Base-by-base conservation (phyloP, 2,113 vertebrate genomes). In the Macquaria australasica region DNA sequence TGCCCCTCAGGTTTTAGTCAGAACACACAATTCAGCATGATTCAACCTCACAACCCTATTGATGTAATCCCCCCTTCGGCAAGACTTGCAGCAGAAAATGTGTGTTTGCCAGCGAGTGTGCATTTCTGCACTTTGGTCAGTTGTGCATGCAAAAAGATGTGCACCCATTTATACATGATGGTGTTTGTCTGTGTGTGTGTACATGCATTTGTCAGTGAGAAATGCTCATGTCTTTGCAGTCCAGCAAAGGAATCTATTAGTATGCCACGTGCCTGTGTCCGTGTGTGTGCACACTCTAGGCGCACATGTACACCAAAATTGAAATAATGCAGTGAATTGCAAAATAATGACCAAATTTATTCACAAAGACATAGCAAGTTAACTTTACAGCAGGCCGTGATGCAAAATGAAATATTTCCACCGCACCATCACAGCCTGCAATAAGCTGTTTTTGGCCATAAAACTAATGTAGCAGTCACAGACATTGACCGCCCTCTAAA, bases 401-500 rank as follows among this genome's bases (percentile, higher is more conserved):
- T 59, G 77, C 60, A 70, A 79, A 82, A 80, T 74, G 39, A 83
- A 83, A 66, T 45, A 79, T 71, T 87, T 37, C 16, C 18, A 68
- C 45, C 9, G 25, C 23, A 1, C 68, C 51, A 76, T 75, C 45
- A 18, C 66, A 21, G 50, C 28, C 67, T 39, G 68, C 71, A 82
- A 88, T 81, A 82, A 87, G 86, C 84, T 79, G 86, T 88, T 87
- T 87, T 84, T 85, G 64, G 51, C 77, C 69, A 86, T 91, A 81
- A 89, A 90, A 87, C 88, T 87, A 89, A 88, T 91, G 89, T 70
- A 88, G 85, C 85, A 81, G 88, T 90, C 86, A 85, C 77, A 89
- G 72, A 78, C 84, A 86, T 23, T 73, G 79, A 86, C 73, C 67
- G 88, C 86, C 89, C 90, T 89, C 88, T 89, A 92, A 93, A 89